Evolutionary conservation across 2,888 invertebrate species (phyloP).

Genomic region (Hirtodrosophila duncani): DNA sequence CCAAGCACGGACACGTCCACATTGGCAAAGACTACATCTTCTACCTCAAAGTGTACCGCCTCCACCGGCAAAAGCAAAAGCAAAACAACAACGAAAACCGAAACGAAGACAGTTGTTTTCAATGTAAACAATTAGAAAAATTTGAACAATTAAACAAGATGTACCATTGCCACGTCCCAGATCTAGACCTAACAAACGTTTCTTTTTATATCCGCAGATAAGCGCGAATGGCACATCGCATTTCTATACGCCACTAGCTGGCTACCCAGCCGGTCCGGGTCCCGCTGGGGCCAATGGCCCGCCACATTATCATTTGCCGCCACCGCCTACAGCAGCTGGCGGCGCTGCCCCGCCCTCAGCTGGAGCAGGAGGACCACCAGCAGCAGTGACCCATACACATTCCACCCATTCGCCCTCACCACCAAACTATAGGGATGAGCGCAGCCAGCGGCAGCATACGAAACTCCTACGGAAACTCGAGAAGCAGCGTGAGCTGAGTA

Average conservation of each 20-base stretch:
- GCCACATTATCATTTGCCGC: conserved; percentile 74
- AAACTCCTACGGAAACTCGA: conserved; percentile 88
- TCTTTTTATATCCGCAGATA: conserved; percentile 79
- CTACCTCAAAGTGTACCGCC: no score
- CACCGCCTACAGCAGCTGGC: conserved; percentile 52
- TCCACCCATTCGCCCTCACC: conserved; percentile 85
- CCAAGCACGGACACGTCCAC: no score
- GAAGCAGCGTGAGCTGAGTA: conserved; percentile 82
- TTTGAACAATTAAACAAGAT: no score
- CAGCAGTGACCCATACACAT: conserved; percentile 79
- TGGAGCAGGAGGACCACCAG: conserved; percentile 63
- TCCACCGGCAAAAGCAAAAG: no score
- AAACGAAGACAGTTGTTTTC: no score
- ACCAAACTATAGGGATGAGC: conserved; percentile 87
- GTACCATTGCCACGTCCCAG: no score
- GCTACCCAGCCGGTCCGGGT: conserved; percentile 80
- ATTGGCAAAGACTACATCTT: no score
- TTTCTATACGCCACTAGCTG: conserved; percentile 82
- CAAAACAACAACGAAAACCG: no score
- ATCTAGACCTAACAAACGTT: no score
- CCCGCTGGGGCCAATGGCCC: conserved; percentile 77
- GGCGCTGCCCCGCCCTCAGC: conserved; percentile 36
- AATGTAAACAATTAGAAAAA: no score
- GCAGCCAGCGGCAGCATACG: conserved; percentile 86
- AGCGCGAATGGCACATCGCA: conserved; percentile 86